Conservation (phyloP, 1,140 invertebrate species). For the Zaprionus inermis region DNA sequence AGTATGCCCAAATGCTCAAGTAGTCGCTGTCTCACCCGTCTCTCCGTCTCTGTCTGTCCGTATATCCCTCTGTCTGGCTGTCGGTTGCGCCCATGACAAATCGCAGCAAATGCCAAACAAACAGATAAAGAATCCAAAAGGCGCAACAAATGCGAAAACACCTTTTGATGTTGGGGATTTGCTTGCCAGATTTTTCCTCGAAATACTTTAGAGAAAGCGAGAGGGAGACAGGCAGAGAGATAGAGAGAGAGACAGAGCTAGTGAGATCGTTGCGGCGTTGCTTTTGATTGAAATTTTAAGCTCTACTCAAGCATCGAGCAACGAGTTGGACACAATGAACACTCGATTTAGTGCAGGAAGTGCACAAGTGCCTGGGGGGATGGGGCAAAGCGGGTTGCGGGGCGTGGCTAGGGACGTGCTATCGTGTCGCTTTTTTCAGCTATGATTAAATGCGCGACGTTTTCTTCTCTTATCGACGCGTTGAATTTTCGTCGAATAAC, state of each 20-base stretch:
- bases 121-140: constrained; percentile 53
- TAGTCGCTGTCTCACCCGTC: not conserved
- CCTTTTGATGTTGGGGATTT: constrained; percentile 59
- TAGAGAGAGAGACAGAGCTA: not conserved
- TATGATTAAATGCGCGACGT: constrained; percentile 40
- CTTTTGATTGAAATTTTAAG: constrained; percentile 47
- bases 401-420: not conserved
- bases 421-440: constrained; percentile 32
- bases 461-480: constrained; percentile 18
- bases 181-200: not conserved
- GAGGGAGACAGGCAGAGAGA: not conserved
- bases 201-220: not conserved
- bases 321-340: constrained; percentile 6
- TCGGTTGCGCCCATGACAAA: constrained; percentile 63
- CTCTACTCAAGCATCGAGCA: not conserved
- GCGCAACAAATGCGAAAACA: constrained; percentile 65
- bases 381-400: not conserved
- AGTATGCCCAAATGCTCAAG: not conserved
- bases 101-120: constrained; percentile 66
- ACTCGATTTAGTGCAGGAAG: constrained; percentile 13
- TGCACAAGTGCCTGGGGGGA: constrained; percentile 21
- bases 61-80: not conserved
- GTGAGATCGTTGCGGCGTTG: not conserved
- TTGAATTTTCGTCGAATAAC: constrained; percentile 53
- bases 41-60: not conserved